Evolutionary conservation across 2,888 invertebrate genomes (phyloP).

Genomic region (Nesidiocoris tenuis): DNA sequence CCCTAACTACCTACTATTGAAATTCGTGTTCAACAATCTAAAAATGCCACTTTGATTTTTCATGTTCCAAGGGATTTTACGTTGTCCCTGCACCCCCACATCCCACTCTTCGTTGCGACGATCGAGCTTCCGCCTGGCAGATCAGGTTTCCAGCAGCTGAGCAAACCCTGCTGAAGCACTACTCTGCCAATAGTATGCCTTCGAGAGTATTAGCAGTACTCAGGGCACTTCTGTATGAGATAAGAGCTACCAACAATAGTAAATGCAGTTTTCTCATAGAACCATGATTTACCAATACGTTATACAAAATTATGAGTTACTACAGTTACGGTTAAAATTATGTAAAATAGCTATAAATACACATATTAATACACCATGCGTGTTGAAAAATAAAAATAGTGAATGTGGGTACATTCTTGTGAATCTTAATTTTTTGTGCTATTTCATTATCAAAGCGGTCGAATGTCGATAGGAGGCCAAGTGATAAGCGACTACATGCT

Average conservation of each 20-base stretch:
- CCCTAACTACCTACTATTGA: neutral
- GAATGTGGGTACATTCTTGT: neutral
- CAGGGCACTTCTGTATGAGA: constrained; percentile 49
- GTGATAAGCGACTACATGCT: constrained; percentile 59
- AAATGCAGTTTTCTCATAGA: no score
- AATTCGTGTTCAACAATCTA: no score
- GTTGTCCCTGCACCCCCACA: constrained; percentile 62
- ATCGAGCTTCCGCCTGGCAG: constrained; percentile 62
- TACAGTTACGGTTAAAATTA: no score
- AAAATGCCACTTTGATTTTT: no score
- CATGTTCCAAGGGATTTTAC: constrained; percentile 61
- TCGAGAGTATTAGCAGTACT: constrained; percentile 50
- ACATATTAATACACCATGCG: no score
- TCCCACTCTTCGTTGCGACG: constrained; percentile 59
- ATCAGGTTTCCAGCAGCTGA: constrained; percentile 61
- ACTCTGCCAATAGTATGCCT: constrained; percentile 54
- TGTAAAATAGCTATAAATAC: no score
- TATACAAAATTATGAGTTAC: no score
- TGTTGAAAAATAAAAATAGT: no score
- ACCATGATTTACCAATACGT: no score
- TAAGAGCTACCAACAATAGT: constrained; percentile 48
- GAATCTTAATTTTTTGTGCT: neutral
- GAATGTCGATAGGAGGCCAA: constrained; percentile 53
- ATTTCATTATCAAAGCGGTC: no score
- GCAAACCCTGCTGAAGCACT: constrained; percentile 56